Evolutionary conservation across 2,113 vertebrate genomes (phyloP).

Genomic region (Gorsachius goisagi): DNA sequence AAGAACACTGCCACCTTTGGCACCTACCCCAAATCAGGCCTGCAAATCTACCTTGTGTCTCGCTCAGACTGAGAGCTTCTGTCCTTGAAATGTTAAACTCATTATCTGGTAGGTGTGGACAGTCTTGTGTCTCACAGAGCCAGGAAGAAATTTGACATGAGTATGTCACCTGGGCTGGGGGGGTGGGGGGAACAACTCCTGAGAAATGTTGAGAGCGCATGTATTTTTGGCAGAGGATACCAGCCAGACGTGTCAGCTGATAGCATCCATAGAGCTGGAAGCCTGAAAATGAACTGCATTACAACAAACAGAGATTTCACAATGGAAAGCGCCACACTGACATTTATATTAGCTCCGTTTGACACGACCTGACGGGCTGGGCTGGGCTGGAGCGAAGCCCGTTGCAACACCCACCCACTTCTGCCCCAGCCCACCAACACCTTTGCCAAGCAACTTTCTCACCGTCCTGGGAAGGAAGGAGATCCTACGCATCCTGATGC

Average conservation of each 20-base stretch:
- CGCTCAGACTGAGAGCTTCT: background rate
- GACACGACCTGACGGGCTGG: slow-evolving; percentile 39
- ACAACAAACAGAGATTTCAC: slow-evolving; percentile 66
- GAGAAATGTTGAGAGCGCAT: slow-evolving; percentile 49
- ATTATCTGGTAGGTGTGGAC: slow-evolving; percentile 15
- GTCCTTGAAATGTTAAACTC: slow-evolving; percentile 44
- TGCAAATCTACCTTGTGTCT: background rate
- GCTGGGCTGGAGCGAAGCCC: slow-evolving; percentile 10
- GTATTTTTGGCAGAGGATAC: slow-evolving; percentile 62
- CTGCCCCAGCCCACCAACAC: background rate
- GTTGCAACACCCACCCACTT: background rate
- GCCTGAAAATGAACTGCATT: slow-evolving; percentile 60
- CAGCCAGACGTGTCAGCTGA: slow-evolving; percentile 68
- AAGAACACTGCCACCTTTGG: background rate
- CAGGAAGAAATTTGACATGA: slow-evolving; percentile 13
- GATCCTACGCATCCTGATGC: background rate
- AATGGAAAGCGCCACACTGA: slow-evolving; percentile 42
- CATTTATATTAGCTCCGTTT: slow-evolving; percentile 70
- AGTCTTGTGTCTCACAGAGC: slow-evolving; percentile 5
- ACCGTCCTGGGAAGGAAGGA: background rate
- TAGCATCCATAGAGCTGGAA: slow-evolving; percentile 60
- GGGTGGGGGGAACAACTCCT: background rate
- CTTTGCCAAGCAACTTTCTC: background rate
- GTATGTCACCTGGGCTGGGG: background rate
- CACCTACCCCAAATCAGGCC: background rate